Percentiles rank a stretch among this genome's conserved stretches.
phyloP scores from a whole-genome alignment of 2,113 vertebrate genomes.

The Pollimyrus isidori region DNA sequence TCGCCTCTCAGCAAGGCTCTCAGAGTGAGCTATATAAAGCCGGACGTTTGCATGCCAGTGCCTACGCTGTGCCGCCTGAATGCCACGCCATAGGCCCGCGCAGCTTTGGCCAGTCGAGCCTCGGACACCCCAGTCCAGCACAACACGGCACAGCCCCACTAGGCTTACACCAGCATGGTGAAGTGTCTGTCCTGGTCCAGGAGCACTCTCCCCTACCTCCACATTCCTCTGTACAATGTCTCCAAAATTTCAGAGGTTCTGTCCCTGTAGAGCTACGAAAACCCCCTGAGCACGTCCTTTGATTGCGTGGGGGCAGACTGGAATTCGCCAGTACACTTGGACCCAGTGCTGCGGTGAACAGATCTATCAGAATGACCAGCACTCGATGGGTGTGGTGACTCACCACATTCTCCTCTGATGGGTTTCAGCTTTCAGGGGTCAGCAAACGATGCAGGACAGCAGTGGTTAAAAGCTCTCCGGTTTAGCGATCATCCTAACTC shows the following conservation, averaged over 20 bases:
- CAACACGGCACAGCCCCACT: not conserved
- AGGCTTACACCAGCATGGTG: not conserved
- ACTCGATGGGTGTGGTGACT: not conserved
- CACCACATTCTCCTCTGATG: not conserved
- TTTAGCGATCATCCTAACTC: not conserved
- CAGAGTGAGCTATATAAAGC: constrained; percentile 13
- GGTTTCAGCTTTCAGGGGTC: not conserved
- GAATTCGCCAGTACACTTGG: not conserved
- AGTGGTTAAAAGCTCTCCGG: not conserved
- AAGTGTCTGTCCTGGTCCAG: not conserved
- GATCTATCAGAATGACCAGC: not conserved
- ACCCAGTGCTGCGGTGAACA: not conserved
- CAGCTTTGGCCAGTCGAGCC: not conserved
- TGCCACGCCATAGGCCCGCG: not conserved
- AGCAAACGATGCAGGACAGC: not conserved
- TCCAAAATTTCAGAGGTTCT: not conserved
- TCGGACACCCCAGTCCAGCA: not conserved
- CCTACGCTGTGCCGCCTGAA: not conserved
- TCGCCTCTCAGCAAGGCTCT: not conserved
- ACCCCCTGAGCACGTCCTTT: not conserved
- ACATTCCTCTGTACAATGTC: not conserved
- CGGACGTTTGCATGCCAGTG: not conserved
- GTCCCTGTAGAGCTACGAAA: not conserved
- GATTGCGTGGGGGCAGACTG: not conserved
- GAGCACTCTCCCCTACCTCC: not conserved